A percentile compares a stretch with the other conserved stretches of the same genome.
phyloP scores from a whole-genome alignment of 2,888 invertebrate species.

The Boloria euphrosyne region DNA sequence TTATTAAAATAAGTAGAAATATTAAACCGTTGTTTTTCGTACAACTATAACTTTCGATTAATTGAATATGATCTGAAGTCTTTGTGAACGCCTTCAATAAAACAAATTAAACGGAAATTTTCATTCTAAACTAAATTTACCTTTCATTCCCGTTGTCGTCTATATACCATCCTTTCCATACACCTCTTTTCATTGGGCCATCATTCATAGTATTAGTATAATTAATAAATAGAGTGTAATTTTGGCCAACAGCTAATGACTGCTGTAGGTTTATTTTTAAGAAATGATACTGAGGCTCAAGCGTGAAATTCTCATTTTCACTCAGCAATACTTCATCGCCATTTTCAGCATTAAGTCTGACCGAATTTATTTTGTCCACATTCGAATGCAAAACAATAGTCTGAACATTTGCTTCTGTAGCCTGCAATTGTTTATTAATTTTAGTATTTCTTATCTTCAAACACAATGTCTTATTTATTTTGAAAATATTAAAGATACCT shows the following conservation, averaged over 20 bases:
- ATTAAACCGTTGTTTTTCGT: no score
- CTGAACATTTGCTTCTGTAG: constrained; percentile 56
- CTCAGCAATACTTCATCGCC: constrained; percentile 46
- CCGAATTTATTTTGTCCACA: constrained; percentile 56
- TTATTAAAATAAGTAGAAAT: no score
- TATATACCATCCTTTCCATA: constrained; percentile 72
- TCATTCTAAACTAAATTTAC: constrained; percentile 43
- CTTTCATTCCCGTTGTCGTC: constrained; percentile 62
- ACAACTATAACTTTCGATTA: no score
- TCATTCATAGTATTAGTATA: constrained; percentile 79
- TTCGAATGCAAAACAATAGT: constrained; percentile 78
- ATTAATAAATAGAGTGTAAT: constrained; percentile 70
- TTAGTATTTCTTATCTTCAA: neutral
- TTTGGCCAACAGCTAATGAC: constrained; percentile 49
- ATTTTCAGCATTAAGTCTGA: constrained; percentile 45
- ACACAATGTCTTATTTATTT: neutral
- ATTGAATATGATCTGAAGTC: no score
- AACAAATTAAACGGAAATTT: no score
- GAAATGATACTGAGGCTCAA: constrained; percentile 69
- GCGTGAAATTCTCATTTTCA: constrained; percentile 42
- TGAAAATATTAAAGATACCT: constrained; percentile 50
- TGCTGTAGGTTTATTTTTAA: constrained; percentile 61
- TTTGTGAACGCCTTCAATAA: no score
- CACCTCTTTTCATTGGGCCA: constrained; percentile 73
- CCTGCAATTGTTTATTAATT: constrained; percentile 49